Base-by-base conservation (phyloP, 2,113 vertebrate species). In the Gobius niger region DNA sequence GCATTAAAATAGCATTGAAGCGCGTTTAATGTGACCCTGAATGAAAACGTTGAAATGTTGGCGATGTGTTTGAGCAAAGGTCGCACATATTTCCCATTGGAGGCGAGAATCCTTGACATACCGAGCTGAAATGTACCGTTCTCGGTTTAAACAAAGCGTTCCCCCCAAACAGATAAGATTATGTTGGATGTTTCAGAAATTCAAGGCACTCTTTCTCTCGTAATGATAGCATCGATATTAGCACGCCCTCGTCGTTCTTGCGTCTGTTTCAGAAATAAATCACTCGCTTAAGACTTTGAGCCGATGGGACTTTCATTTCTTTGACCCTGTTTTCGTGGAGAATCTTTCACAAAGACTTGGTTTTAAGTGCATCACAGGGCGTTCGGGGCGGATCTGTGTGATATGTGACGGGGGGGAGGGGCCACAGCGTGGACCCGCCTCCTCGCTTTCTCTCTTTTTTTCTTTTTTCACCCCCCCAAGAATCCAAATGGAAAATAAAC, bases 351-450 rank as follows among this genome's bases (percentile, higher is more conserved):
- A 94, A 92, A 94, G 93, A 93, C 52, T n/a, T 89, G 81, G 75
- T 91, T 69, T 93, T 93, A 94, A 92, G 93, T 94, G 94, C 94
- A 95, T 92, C 92, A 71, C 76, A 88, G 88, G 94, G 94, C 94
- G 24, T 93, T 91, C 94, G 94, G 92, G 92, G 91, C 87, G 92
- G 90, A 95, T 97, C 94, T 96, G 96, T 95, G 96, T 96, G 97
- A 97, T 98, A 98, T 98, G 96, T 96, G 91, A 96, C 90, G 96
- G 94, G 96, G 94, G 94, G 96, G 94, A n/a, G n/a, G n/a, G n/a
- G 93, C 95, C 96, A 96, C 96, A 97, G 96, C 96, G 95, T 95
- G 94, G 94, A 93, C 82, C 89, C 91, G 92, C 85, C 82, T 88
- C 89, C 78, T 83, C 78, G 14, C 8, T 54, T 88, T 91, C 90